phyloP scores from a whole-genome alignment of 2,888 invertebrate species.

The Phoronis australis region DNA sequence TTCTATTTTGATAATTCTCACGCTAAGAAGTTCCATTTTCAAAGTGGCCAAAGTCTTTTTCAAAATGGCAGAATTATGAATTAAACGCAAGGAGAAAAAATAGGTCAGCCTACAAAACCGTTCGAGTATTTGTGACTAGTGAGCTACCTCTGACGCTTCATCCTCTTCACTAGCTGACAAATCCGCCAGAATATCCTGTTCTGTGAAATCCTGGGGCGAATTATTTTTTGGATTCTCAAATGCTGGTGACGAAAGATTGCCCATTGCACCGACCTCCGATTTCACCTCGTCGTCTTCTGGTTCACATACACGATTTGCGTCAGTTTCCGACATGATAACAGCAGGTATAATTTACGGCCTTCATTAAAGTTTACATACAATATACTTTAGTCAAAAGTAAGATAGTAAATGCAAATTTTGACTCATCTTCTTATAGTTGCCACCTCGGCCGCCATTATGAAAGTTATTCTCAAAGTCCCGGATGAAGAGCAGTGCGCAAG shows the following conservation, averaged over 20 bases:
- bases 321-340: too few species aligned
- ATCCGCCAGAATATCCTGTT: slow-evolving; percentile 77
- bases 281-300: too few species aligned
- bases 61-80: too few species aligned
- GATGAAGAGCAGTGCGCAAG: slow-evolving; percentile 41
- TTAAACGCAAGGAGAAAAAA: too few species aligned
- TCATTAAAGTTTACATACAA: slow-evolving; percentile 6
- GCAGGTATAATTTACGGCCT: too few species aligned
- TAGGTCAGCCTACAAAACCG: too few species aligned
- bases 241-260: slow-evolving; percentile 22
- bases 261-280: too few species aligned
- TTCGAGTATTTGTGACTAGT: too few species aligned
- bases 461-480: slow-evolving; percentile 38
- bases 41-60: too few species aligned
- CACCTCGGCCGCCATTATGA: slow-evolving; percentile 51
- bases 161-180: slow-evolving; percentile 94
- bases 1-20: too few species aligned
- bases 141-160: slow-evolving; percentile 84
- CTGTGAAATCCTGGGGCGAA: slow-evolving; percentile 53
- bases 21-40: too few species aligned
- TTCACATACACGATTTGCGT: too few species aligned
- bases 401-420: slow-evolving; percentile 20
- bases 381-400: slow-evolving; percentile 9
- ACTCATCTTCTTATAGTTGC: slow-evolving; percentile 21
- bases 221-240: slow-evolving; percentile 21